Percentiles rank a stretch among this genome's conserved stretches.
These are phyloP conservation scores for Ianthella basta DNA, from an alignment of 37 sponge, comb jelly and placozoan species.

Conservation along the genomic window DNA sequence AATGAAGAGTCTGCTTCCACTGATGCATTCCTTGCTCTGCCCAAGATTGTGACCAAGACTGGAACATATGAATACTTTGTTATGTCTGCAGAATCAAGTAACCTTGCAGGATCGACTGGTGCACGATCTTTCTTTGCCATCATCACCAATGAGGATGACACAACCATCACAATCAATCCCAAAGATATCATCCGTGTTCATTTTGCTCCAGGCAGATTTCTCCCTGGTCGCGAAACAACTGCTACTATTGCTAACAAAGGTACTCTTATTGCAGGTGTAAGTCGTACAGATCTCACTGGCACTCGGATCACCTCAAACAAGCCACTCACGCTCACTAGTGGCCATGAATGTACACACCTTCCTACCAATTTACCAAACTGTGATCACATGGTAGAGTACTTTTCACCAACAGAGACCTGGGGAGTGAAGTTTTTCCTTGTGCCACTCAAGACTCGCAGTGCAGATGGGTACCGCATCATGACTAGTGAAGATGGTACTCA, in stretches of 20 bases:
- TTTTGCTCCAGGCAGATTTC: too few relatives aligned
- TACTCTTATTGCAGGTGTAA: too few relatives aligned
- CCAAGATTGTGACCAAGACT: constrained; percentile 16
- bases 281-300: constrained; percentile 23
- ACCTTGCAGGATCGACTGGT: not conserved
- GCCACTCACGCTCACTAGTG: constrained; percentile 41
- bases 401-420: constrained; percentile 20
- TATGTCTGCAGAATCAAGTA: not conserved
- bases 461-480: not conserved
- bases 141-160: constrained; percentile 37
- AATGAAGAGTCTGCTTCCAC: constrained; percentile 40
- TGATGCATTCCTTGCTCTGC: constrained; percentile 59
- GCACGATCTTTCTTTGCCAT: constrained; percentile 21
- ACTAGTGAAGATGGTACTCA: constrained; percentile 8
- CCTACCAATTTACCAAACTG: constrained; percentile 33
- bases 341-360: constrained; percentile 55
- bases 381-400: constrained; percentile 45
- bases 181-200: too few relatives aligned
- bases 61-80: constrained; percentile 22
- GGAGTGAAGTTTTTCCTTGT: constrained; percentile 5
- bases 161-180: constrained; percentile 15
- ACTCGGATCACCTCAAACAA: constrained; percentile 34
- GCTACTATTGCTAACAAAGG: too few relatives aligned
- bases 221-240: too few relatives aligned
- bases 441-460: not conserved